These are phyloP conservation scores for Melanostoma scalare DNA, from an alignment of 2,888 invertebrate genomes.

Conservation along the genomic window DNA sequence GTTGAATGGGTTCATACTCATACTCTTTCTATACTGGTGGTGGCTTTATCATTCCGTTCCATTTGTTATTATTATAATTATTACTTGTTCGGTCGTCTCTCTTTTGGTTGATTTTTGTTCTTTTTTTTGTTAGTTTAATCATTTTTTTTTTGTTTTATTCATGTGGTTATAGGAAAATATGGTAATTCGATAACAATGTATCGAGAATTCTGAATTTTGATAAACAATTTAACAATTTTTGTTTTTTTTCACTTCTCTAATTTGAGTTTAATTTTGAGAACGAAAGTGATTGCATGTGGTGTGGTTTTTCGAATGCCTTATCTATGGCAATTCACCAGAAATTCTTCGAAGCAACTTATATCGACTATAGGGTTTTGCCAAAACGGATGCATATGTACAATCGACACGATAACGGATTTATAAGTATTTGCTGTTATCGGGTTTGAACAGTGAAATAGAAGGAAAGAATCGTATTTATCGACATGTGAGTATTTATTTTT, in stretches of 20 bases:
- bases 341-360: conserved; percentile 30
- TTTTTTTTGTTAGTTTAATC: conserved; percentile 18
- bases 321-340: conserved; percentile 47
- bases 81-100: conserved; percentile 42
- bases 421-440: conserved; percentile 3
- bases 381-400: conserved; percentile 55
- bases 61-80: conserved; percentile 65
- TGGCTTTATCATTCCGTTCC: conserved; percentile 63
- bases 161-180: conserved; percentile 47
- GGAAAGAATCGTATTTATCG: conserved; percentile 9
- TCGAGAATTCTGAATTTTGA: conserved; percentile 52
- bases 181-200: conserved; percentile 71
- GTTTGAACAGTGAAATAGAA: not conserved
- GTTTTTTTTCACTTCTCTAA: conserved; percentile 17
- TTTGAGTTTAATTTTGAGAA: conserved; percentile 16
- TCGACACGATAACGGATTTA: conserved; percentile 9
- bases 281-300: conserved; percentile 8
- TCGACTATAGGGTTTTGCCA: conserved; percentile 59
- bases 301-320: conserved; percentile 37
- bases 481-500: not conserved
- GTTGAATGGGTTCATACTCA: conserved; percentile 25
- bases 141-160: conserved; percentile 5
- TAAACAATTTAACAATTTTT: conserved; percentile 22
- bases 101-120: conserved; percentile 19
- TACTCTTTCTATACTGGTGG: not conserved